These are phyloP conservation scores for Rhizomys pruinosus DNA, from an alignment of 2,113 vertebrate genomes.

Conservation along the genomic window DNA sequence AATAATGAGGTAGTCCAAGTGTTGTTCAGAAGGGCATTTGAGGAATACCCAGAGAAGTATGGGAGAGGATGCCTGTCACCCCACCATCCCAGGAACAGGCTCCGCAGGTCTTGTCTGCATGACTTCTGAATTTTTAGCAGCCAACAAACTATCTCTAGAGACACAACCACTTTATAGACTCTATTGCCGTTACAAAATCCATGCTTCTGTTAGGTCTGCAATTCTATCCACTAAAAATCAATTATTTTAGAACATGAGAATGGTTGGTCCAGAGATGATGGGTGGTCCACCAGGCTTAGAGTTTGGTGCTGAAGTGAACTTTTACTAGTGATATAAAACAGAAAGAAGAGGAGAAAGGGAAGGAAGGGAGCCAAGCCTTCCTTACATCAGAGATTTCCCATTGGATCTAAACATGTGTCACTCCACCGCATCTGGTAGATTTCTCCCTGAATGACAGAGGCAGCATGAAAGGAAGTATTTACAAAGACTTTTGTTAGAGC, in stretches of 20 bases:
- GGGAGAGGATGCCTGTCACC: too few species aligned
- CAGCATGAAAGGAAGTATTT: neutral
- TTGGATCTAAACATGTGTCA: neutral
- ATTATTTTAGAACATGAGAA: neutral
- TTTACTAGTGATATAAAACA: neutral
- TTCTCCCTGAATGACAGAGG: neutral
- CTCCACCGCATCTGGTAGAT: neutral
- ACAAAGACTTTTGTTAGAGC: neutral
- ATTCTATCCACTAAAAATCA: neutral
- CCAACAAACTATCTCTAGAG: neutral
- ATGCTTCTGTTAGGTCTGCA: neutral
- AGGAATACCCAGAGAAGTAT: neutral
- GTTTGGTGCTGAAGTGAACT: neutral
- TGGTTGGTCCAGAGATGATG: neutral
- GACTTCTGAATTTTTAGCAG: neutral
- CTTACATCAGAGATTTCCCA: neutral
- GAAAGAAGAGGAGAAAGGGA: neutral
- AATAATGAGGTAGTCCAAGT: neutral
- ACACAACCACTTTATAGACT: neutral
- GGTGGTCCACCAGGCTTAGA: neutral
- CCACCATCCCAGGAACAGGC: neutral
- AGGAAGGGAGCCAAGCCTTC: neutral
- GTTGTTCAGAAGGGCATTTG: neutral
- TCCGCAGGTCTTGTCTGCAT: neutral
- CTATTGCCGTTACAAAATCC: neutral